phyloP scores from a whole-genome alignment of 2,797 vertebrate species.

The Tragelaphus eurycerus region DNA sequence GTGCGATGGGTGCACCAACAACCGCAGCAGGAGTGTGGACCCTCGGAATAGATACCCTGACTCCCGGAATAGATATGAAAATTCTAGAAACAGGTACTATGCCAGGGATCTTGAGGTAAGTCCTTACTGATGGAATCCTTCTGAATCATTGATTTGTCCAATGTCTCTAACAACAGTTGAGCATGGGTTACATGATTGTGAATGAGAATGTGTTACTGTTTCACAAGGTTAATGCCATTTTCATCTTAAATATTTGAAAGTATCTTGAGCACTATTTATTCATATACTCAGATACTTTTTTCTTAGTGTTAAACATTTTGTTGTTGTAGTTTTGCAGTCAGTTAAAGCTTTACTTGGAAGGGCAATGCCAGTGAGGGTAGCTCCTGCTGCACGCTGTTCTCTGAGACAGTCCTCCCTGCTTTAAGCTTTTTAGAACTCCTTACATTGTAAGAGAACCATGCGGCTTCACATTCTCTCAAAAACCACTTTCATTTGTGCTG shows the following conservation, averaged over 20 bases:
- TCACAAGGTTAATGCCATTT: not conserved
- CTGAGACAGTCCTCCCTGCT: not conserved
- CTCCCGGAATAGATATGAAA: conserved; percentile 45
- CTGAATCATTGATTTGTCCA: not conserved
- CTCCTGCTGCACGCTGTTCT: not conserved
- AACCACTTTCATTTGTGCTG: not conserved
- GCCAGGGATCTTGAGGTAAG: conserved; percentile 69
- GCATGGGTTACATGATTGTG: not conserved
- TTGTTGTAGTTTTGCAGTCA: not conserved
- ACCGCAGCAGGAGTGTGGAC: conserved; percentile 48
- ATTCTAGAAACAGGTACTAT: conserved; percentile 56
- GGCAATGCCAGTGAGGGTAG: not conserved
- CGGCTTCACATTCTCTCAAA: not conserved
- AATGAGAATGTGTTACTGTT: not conserved
- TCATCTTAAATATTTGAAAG: not conserved
- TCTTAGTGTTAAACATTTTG: not conserved
- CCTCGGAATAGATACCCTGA: conserved; percentile 35
- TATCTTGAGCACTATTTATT: not conserved
- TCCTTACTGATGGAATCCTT: not conserved
- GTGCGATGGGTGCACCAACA: conserved; percentile 48
- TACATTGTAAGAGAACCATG: not conserved
- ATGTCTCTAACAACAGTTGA: not conserved
- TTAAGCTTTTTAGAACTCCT: not conserved
- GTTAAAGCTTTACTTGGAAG: conserved; percentile 5
- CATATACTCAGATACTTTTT: not conserved